These are phyloP conservation scores for Philaenus spumarius DNA, from an alignment of 1,140 invertebrate genomes.

Conservation along the genomic window DNA sequence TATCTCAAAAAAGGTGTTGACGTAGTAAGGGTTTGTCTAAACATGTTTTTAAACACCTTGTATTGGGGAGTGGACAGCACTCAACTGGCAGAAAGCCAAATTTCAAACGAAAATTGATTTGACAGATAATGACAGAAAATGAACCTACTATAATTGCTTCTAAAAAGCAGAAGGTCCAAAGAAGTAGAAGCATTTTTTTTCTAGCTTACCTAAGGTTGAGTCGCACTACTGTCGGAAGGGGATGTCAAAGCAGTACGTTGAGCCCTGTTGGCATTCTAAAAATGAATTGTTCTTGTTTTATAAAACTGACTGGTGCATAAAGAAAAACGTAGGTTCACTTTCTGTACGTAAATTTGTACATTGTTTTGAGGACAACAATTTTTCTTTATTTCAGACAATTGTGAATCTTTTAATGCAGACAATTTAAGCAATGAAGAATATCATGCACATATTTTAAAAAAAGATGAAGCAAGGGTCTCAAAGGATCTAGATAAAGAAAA, in stretches of 20 bases:
- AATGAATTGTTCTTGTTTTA: slow-evolving; percentile 11
- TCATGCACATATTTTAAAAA: slow-evolving; percentile 27
- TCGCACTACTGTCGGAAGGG: slow-evolving; percentile 13
- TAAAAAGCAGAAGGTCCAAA: not conserved
- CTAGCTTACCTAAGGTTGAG: slow-evolving; percentile 6
- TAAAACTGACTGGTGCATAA: slow-evolving; percentile 11
- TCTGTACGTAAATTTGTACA: slow-evolving; percentile 15
- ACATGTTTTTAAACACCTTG: slow-evolving; percentile 12
- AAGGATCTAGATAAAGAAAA: slow-evolving; percentile 26
- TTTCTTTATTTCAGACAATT: slow-evolving; percentile 33
- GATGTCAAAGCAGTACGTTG: slow-evolving; percentile 6
- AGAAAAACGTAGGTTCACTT: slow-evolving; percentile 13
- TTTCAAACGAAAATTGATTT: not conserved
- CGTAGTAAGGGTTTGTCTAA: slow-evolving; percentile 11
- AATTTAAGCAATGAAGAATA: slow-evolving; percentile 33
- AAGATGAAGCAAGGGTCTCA: slow-evolving; percentile 29
- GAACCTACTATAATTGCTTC: not conserved
- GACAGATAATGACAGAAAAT: not conserved
- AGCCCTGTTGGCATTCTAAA: slow-evolving; percentile 14
- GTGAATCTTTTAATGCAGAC: slow-evolving; percentile 30
- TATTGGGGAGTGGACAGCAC: slow-evolving; percentile 6
- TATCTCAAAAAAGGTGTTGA: not conserved
- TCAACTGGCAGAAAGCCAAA: slow-evolving; percentile 2
- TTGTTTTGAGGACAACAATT: slow-evolving; percentile 31
- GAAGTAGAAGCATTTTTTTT: slow-evolving; percentile 10